A percentile compares a stretch with the other conserved stretches of the same genome.
These are phyloP conservation scores for Trichonephila clavata DNA, from an alignment of 1,140 invertebrate species.

Conservation along the genomic window DNA sequence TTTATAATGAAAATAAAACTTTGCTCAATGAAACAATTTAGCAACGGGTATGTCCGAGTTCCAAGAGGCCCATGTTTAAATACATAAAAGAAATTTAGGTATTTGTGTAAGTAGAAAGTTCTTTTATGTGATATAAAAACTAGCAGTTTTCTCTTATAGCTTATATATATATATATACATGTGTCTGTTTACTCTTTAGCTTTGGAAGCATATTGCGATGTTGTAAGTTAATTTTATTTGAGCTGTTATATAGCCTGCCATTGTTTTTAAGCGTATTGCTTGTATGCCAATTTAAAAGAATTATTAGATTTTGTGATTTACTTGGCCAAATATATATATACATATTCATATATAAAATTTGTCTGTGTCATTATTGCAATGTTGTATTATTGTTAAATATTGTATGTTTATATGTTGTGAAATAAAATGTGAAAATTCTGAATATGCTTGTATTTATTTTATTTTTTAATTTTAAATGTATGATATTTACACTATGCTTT, in stretches of 20 bases:
- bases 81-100: constrained; percentile 45
- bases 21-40: constrained; percentile 59
- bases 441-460: background rate
- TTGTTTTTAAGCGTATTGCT: constrained; percentile 43
- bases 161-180: constrained; percentile 35
- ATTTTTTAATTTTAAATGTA: too few species aligned
- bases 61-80: constrained; percentile 41
- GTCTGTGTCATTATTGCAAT: constrained; percentile 59
- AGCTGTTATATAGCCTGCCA: constrained; percentile 69
- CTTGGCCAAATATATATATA: constrained; percentile 70
- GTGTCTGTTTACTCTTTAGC: constrained; percentile 49
- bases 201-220: constrained; percentile 63
- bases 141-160: constrained; percentile 64
- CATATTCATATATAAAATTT: constrained; percentile 21
- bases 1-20: constrained; percentile 4
- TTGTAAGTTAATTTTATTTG: constrained; percentile 53
- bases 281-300: constrained; percentile 32
- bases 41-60: constrained; percentile 59
- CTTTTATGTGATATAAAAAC: constrained; percentile 58
- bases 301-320: constrained; percentile 68
- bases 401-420: constrained; percentile 73
- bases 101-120: constrained; percentile 50
- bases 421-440: constrained; percentile 59
- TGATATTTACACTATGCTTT: too few species aligned
- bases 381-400: constrained; percentile 68